Conservation (phyloP, 2,113 vertebrate genomes). For the Dromas ardeola region DNA sequence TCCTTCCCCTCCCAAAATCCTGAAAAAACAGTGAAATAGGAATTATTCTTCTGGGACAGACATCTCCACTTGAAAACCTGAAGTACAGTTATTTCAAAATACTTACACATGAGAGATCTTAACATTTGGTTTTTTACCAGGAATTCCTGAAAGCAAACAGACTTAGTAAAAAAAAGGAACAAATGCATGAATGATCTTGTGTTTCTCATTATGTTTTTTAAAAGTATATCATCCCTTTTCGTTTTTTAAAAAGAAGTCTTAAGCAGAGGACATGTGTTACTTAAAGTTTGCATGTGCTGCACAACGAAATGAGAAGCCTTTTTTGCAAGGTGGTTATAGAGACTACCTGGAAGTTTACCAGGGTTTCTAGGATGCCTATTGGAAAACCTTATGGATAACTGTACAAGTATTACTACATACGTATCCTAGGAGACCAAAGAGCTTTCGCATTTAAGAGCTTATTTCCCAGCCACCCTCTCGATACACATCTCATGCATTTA, state of each 20-base stretch:
- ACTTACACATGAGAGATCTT: not conserved
- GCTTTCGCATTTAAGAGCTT: conserved; percentile 45
- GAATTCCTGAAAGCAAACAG: not conserved
- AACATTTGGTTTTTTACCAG: not conserved
- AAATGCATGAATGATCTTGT: not conserved
- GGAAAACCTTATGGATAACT: conserved; percentile 19
- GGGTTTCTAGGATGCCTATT: not conserved
- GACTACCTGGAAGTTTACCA: not conserved
- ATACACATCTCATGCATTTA: conserved; percentile 42
- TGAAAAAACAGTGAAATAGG: not conserved
- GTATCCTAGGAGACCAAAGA: conserved; percentile 73
- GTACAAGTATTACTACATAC: conserved; percentile 30
- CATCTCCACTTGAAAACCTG: not conserved
- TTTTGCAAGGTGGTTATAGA: not conserved
- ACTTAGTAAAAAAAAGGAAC: not conserved
- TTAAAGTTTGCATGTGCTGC: not conserved
- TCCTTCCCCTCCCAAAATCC: not conserved
- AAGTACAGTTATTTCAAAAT: not conserved
- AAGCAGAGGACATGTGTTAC: not conserved
- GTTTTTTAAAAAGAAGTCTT: not conserved
- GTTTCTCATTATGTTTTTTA: not conserved
- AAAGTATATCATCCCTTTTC: not conserved
- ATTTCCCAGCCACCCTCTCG: conserved; percentile 26
- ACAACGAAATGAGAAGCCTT: not conserved
- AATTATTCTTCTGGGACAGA: not conserved